Evolutionary conservation across 2,113 vertebrate genomes (phyloP).

Genomic region (Cyanocitta stelleri): DNA sequence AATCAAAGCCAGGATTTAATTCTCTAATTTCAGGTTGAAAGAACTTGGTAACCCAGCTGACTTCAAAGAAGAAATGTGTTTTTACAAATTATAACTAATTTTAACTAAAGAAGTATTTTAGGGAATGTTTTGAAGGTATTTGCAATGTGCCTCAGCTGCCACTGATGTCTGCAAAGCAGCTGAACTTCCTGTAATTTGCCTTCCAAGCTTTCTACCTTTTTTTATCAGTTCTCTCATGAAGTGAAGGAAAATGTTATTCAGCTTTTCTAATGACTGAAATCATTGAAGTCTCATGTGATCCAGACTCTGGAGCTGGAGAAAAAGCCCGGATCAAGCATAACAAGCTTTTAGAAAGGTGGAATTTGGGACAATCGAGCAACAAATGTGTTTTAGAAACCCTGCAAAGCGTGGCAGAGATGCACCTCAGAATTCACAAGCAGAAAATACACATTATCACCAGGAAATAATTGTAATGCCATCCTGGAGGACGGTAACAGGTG

Average conservation of each 20-base stretch:
- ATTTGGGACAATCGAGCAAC: not conserved
- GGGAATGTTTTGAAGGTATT: not conserved
- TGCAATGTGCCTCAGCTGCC: not conserved
- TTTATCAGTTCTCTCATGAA: not conserved
- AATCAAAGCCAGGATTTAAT: not conserved
- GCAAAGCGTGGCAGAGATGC: accelerated
- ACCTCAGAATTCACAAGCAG: not conserved
- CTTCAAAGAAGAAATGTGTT: not conserved
- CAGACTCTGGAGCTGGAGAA: not conserved
- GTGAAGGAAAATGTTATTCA: not conserved
- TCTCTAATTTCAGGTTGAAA: not conserved
- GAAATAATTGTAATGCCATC: not conserved
- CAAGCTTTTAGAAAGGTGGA: not conserved
- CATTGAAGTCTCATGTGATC: not conserved
- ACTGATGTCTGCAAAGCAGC: not conserved
- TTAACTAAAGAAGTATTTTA: not conserved
- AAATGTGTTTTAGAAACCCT: not conserved
- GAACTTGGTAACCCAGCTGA: not conserved
- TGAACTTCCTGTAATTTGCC: not conserved
- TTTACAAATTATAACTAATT: not conserved
- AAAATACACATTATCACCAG: not conserved
- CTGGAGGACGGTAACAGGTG: not conserved
- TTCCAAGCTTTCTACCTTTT: not conserved
- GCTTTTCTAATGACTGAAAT: not conserved
- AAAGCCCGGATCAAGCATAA: not conserved